A percentile compares a stretch with the other conserved stretches of the same genome.
Evolutionary conservation across 2,797 vertebrate species (phyloP).

Genomic region (Dicrostonyx torquatus): DNA sequence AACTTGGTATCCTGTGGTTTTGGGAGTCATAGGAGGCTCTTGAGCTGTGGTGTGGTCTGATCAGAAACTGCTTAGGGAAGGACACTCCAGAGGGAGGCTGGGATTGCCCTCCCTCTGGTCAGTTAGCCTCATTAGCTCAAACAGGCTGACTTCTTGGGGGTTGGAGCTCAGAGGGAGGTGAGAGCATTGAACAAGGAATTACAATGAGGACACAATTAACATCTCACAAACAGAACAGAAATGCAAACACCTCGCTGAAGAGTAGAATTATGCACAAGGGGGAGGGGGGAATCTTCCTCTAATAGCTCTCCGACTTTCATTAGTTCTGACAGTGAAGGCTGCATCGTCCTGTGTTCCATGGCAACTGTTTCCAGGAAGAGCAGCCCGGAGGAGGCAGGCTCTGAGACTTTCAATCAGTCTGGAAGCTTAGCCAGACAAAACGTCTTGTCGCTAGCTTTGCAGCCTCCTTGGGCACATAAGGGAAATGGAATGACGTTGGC

Average conservation of each 20-base stretch:
- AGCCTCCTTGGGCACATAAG: slow-evolving; percentile 52
- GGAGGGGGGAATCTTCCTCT: slow-evolving; percentile 57
- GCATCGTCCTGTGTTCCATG: slow-evolving; percentile 75
- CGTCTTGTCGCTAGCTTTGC: slow-evolving; percentile 66
- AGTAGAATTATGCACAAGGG: not conserved
- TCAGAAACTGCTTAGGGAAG: slow-evolving; percentile 7
- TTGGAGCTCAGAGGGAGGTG: slow-evolving; percentile 51
- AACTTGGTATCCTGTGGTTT: not conserved
- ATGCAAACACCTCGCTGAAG: slow-evolving; percentile 68
- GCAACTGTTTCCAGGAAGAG: slow-evolving; percentile 84
- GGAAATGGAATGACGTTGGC: slow-evolving; percentile 60
- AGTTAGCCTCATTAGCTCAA: slow-evolving; percentile 68
- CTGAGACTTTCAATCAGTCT: slow-evolving; percentile 77
- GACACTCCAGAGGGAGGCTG: slow-evolving; percentile 30
- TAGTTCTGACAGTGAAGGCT: slow-evolving; percentile 69
- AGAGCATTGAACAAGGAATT: slow-evolving; percentile 63
- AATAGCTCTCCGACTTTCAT: slow-evolving; percentile 64
- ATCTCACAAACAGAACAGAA: slow-evolving; percentile 73
- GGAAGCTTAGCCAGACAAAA: slow-evolving; percentile 83
- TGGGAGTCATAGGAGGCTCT: not conserved
- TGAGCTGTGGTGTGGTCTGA: not conserved
- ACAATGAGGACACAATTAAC: slow-evolving; percentile 77
- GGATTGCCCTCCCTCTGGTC: not conserved
- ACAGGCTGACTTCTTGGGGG: slow-evolving; percentile 47
- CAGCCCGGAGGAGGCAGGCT: slow-evolving; percentile 70